Evolutionary conservation across 2,888 invertebrate species (phyloP).

Genomic region (Luffia ferchaultella): DNA sequence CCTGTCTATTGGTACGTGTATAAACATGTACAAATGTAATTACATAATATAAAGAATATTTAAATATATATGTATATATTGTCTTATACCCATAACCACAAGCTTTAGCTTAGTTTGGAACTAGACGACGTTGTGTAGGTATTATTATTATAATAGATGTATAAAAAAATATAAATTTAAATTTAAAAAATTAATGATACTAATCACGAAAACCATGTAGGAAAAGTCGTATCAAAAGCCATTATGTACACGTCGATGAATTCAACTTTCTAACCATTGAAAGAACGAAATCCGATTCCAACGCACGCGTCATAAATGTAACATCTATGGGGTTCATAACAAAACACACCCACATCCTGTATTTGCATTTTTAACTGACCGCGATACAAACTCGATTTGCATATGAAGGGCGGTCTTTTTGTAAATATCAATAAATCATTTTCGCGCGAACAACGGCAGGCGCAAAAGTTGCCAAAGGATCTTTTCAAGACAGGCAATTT

Average conservation of each 20-base stretch:
- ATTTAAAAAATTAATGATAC: no score
- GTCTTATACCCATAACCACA: background rate
- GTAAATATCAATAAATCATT: background rate
- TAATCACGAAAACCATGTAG: no score
- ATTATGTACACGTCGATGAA: no score
- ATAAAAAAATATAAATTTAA: no score
- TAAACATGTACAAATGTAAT: background rate
- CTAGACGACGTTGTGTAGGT: no score
- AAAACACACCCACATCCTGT: background rate
- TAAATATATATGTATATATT: background rate
- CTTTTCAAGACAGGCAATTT: background rate
- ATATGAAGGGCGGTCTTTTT: background rate
- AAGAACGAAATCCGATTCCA: no score
- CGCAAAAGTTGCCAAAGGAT: background rate
- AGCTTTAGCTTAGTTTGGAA: background rate
- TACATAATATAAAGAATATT: background rate
- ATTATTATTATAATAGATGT: no score
- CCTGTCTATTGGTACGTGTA: no score
- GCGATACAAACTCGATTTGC: background rate
- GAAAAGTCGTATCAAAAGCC: no score
- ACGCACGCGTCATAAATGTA: no score
- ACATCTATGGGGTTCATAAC: background rate
- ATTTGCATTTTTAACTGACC: background rate
- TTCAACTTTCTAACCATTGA: no score
- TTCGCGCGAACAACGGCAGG: background rate